Base-by-base conservation (phyloP, 2,888 invertebrate genomes). In the Sympetrum striolatum region DNA sequence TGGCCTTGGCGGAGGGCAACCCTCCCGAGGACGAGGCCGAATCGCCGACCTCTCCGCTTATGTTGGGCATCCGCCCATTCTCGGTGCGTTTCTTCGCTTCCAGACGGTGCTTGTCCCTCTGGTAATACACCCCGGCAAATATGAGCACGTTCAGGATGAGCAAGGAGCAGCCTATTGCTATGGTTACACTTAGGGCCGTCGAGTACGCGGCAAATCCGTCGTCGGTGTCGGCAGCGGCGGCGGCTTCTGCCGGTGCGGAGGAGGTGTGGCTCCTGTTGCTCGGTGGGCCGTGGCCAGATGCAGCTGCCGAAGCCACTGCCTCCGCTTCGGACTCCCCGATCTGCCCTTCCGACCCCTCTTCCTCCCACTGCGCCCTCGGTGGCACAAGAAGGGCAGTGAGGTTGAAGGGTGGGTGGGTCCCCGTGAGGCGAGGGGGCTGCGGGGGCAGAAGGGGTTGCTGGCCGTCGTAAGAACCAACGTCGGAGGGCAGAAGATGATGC, bases 111-210 rank as follows among this genome's bases (percentile, higher is more conserved):
- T 98, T 98, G 93, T 98, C 98, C 90, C 98, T 95, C 93, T 98
- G 98, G 93, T 98, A 98, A 93, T 98, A 98, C 0, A 98, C 98
- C 5, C 98, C 98, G 90, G 98, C 98, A 93, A 98, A 98, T 93
- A 99, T 98, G 48, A 98, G 94, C 81, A 98, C 97, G 93, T 99
- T 99, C 5, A 99, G 95, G 92, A 98, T 98, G 37, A 99, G 95
- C 91, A 99, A 94, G 6, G 98, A 98, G 93, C 98, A 98, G 73
- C 99, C 99, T 92, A 99, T 98, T 86, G 98, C 98, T 92, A 99
- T 98, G 31, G 98, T 98, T 0, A 98, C 98, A 93, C 98, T 98
- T 22, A 98, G 94, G 2, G 98, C 98, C 5, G 98, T 98, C 0
- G 98, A 98, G 93, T 98, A 98, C 0, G 98, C 97, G 0, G 98